These are phyloP conservation scores for Sardinella longiceps DNA, from an alignment of 2,797 vertebrate species.

Conservation along the genomic window DNA sequence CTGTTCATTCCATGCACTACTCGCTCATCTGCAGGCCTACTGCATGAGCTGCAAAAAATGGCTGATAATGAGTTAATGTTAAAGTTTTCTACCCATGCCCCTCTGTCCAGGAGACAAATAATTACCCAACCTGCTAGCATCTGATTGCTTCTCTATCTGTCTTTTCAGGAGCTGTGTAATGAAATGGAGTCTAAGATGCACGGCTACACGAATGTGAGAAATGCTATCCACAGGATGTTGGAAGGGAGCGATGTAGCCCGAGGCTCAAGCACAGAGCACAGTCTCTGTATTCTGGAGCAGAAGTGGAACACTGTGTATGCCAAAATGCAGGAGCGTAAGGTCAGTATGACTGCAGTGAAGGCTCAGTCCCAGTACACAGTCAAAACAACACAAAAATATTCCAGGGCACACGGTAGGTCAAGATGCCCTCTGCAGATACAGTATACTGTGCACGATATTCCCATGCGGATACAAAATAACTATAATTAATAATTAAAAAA, in stretches of 20 bases:
- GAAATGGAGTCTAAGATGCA: conserved; percentile 86
- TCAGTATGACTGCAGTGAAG: conserved; percentile 41
- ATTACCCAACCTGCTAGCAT: background rate
- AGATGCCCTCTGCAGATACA: background rate
- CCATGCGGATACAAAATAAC: too few relatives aligned
- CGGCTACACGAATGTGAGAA: conserved; percentile 73
- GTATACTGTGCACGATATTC: too few relatives aligned
- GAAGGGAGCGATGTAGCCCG: conserved; percentile 66
- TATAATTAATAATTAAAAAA: too few relatives aligned
- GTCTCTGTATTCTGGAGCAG: conserved; percentile 81
- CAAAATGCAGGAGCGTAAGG: conserved; percentile 86
- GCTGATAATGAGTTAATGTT: background rate
- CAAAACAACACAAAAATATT: background rate
- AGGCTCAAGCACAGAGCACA: conserved; percentile 82
- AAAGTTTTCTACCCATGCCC: background rate
- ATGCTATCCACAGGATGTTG: conserved; percentile 79
- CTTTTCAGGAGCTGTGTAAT: conserved; percentile 81
- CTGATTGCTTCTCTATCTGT: background rate
- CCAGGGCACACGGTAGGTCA: background rate
- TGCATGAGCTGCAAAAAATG: background rate
- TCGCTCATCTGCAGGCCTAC: background rate
- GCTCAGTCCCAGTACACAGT: background rate
- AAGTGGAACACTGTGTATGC: conserved; percentile 81
- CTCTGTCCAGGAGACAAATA: background rate
- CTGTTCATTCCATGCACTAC: background rate